A percentile compares a stretch with the other conserved stretches of the same genome.
Conservation (phyloP, 1,140 invertebrate genomes). For the Drosophila bipectinata region DNA sequence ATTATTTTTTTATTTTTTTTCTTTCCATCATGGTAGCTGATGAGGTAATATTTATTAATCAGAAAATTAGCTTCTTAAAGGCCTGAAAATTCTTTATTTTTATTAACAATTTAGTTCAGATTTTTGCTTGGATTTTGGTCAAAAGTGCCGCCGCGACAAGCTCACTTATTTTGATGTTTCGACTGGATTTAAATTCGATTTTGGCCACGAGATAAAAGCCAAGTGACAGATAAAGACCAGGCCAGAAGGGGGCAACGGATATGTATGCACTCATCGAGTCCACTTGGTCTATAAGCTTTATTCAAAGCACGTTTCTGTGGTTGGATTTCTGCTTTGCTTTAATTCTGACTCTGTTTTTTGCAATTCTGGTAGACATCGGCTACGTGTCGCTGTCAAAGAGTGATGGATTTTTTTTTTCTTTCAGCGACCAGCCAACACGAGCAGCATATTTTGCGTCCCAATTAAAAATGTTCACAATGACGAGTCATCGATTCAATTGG, state of each 20-base stretch:
- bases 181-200: conserved; percentile 78
- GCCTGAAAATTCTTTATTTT: not conserved
- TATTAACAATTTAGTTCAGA: conserved; percentile 7
- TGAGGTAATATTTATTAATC: not conserved
- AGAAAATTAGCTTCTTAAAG: not conserved
- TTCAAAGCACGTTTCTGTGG: conserved; percentile 74
- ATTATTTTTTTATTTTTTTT: conserved; percentile 54
- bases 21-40: conserved; percentile 41
- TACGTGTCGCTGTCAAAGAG: conserved; percentile 73
- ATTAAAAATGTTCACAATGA: conserved; percentile 64
- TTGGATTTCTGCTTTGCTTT: conserved; percentile 39
- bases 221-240: conserved; percentile 30
- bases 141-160: conserved; percentile 62
- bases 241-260: conserved; percentile 28
- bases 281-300: conserved; percentile 41
- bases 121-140: conserved; percentile 14
- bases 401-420: conserved; percentile 34
- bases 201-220: conserved; percentile 70
- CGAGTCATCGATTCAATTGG: conserved; percentile 65
- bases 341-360: conserved; percentile 17
- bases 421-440: conserved; percentile 58
- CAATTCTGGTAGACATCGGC: conserved; percentile 43
- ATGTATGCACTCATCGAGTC: conserved; percentile 34
- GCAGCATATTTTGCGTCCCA: conserved; percentile 74
- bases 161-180: conserved; percentile 58